Percentiles rank a stretch among this genome's conserved stretches.
Conservation (phyloP, 1,140 invertebrate species). For the Drosophila sturtevanti region DNA sequence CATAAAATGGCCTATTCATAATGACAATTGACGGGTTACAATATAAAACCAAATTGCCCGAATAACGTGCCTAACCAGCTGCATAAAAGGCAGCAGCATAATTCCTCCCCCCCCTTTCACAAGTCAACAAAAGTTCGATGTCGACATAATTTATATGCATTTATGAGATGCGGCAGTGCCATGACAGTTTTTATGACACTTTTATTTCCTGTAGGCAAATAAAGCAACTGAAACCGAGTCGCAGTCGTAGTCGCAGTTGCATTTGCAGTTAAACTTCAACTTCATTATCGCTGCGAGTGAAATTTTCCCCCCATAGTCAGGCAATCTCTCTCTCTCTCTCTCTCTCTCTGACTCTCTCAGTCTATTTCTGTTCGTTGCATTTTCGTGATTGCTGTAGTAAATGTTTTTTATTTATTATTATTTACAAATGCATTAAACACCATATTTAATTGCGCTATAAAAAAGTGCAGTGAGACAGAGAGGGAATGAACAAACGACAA, state of each 20-base stretch:
- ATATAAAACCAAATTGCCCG: conserved; percentile 54
- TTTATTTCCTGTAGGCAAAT: conserved; percentile 71
- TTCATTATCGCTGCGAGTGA: conserved; percentile 49
- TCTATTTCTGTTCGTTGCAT: conserved; percentile 25
- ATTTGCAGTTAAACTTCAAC: conserved; percentile 62
- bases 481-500: conserved; percentile 30
- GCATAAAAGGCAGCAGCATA: conserved; percentile 26
- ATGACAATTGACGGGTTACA: conserved; percentile 54
- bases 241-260: conserved; percentile 36
- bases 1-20: conserved; percentile 58
- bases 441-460: conserved; percentile 74
- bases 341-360: not conserved
- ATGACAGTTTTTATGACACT: conserved; percentile 73
- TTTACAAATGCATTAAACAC: conserved; percentile 80
- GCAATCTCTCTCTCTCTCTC: not conserved
- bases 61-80: conserved; percentile 44
- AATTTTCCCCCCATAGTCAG: too few relatives aligned
- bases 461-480: conserved; percentile 27
- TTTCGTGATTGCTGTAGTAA: conserved; percentile 70
- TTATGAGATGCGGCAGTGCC: conserved; percentile 44
- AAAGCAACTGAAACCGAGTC: conserved; percentile 46
- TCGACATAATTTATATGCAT: conserved; percentile 70
- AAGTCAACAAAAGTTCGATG: conserved; percentile 17
- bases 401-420: conserved; percentile 75
- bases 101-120: not conserved